These are phyloP conservation scores for Tipula lateralis DNA, from an alignment of 2,888 invertebrate genomes.

Conservation along the genomic window DNA sequence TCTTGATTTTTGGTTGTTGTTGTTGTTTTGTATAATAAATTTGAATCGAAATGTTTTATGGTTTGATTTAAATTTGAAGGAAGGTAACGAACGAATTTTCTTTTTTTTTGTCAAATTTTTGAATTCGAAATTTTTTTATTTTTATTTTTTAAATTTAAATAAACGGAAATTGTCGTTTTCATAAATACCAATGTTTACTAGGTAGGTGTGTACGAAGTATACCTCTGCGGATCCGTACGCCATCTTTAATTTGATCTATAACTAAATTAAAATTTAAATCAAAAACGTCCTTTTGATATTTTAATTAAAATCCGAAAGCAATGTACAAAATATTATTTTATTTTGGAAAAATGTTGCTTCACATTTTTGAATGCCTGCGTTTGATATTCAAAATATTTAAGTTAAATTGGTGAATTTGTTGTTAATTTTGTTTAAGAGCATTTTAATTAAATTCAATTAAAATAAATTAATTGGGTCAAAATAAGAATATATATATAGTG, in stretches of 20 bases:
- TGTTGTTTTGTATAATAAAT: not conserved
- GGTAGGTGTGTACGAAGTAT: too few species aligned
- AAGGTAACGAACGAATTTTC: not conserved
- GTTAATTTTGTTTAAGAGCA: not conserved
- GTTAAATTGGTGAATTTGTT: not conserved
- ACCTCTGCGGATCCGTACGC: not conserved
- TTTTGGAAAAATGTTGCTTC: too few species aligned
- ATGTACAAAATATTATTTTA: not conserved
- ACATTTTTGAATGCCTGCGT: not conserved
- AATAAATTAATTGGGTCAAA: slow-evolving; percentile 11
- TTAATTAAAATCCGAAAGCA: not conserved
- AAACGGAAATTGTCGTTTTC: not conserved
- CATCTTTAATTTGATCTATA: not conserved
- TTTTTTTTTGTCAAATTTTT: too few species aligned
- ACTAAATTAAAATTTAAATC: slow-evolving; percentile 2
- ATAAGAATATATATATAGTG: not conserved
- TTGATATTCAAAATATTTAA: not conserved
- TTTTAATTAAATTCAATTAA: slow-evolving; percentile 1
- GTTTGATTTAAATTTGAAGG: not conserved
- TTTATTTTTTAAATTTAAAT: not conserved
- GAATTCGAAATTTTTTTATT: too few species aligned
- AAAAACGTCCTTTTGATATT: not conserved
- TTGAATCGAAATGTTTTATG: not conserved
- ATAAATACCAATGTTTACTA: not conserved
- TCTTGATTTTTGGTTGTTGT: too few species aligned